These are phyloP conservation scores for Pimpla rufipes DNA, from an alignment of 2,888 invertebrate genomes.

Conservation along the genomic window DNA sequence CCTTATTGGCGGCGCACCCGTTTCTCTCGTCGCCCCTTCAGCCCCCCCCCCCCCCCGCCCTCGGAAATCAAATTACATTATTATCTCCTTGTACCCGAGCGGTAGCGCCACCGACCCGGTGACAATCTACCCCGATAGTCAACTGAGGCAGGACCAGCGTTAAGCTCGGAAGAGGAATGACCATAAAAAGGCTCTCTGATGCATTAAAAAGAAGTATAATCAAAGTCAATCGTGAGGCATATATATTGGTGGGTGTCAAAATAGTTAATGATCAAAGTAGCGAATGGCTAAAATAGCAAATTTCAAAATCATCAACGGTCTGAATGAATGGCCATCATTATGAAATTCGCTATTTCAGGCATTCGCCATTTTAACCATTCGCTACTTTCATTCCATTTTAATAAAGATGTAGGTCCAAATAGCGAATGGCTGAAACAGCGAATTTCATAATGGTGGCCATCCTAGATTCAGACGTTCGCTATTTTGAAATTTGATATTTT, in stretches of 20 bases:
- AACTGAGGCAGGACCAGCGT: not conserved
- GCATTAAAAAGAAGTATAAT: not conserved
- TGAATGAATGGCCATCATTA: too few relatives aligned
- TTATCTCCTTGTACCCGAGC: constrained; percentile 73
- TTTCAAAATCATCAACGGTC: too few relatives aligned
- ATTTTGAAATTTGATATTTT: too few relatives aligned
- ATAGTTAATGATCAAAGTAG: not conserved
- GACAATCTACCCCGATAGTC: constrained; percentile 36
- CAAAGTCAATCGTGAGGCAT: not conserved
- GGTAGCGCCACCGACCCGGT: constrained; percentile 49
- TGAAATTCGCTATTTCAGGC: too few relatives aligned
- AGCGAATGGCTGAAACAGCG: too few relatives aligned
- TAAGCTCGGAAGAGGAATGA: not conserved
- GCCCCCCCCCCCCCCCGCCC: constrained; percentile 51
- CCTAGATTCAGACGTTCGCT: too few relatives aligned
- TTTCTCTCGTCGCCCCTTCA: constrained; percentile 68
- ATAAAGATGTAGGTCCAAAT: too few relatives aligned
- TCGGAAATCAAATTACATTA: constrained; percentile 83
- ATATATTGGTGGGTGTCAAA: not conserved
- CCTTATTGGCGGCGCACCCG: constrained; percentile 81
- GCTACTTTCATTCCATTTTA: too few relatives aligned
- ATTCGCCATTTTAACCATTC: too few relatives aligned
- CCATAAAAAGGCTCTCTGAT: not conserved
- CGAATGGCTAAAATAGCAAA: too few relatives aligned
- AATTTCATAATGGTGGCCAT: too few relatives aligned